Percentiles rank a stretch among this genome's conserved stretches.
Conservation (phyloP, 2,113 vertebrate species). For the Bufo gargarizans region DNA sequence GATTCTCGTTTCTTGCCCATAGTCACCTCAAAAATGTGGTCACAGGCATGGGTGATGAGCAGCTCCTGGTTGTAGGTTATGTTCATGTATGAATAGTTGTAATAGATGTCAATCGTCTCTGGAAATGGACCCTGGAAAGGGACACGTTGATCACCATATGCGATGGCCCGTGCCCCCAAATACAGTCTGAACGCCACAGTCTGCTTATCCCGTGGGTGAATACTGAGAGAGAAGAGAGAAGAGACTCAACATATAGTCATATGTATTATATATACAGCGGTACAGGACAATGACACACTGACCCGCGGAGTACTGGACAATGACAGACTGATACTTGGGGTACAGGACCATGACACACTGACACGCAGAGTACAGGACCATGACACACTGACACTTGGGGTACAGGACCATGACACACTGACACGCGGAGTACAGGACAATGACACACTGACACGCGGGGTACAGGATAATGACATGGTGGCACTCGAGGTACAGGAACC, state of each 20-base stretch:
- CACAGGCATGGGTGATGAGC: slow-evolving; percentile 58
- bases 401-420: no score
- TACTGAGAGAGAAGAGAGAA: slow-evolving; percentile 65
- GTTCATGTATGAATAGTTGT: slow-evolving; percentile 61
- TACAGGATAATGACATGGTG: no score
- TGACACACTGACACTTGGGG: background rate
- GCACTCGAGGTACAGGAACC: background rate
- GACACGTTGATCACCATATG: slow-evolving; percentile 75
- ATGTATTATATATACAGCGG: background rate
- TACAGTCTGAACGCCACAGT: slow-evolving; percentile 80
- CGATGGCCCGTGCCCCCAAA: slow-evolving; percentile 84
- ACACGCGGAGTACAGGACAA: no score
- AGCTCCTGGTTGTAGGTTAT: slow-evolving; percentile 78
- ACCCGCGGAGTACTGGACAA: no score
- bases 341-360: no score
- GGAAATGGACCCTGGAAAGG: slow-evolving; percentile 85
- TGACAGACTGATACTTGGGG: no score
- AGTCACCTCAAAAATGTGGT: slow-evolving; percentile 79
- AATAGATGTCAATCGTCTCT: slow-evolving; percentile 39
- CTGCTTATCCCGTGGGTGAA: slow-evolving; percentile 88
- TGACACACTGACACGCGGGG: no score
- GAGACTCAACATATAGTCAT: background rate
- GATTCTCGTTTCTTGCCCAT: background rate
- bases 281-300: no score
- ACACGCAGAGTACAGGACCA: background rate